Evolutionary conservation across 2,797 vertebrate species (phyloP).

Genomic region (Brotula barbata): DNA sequence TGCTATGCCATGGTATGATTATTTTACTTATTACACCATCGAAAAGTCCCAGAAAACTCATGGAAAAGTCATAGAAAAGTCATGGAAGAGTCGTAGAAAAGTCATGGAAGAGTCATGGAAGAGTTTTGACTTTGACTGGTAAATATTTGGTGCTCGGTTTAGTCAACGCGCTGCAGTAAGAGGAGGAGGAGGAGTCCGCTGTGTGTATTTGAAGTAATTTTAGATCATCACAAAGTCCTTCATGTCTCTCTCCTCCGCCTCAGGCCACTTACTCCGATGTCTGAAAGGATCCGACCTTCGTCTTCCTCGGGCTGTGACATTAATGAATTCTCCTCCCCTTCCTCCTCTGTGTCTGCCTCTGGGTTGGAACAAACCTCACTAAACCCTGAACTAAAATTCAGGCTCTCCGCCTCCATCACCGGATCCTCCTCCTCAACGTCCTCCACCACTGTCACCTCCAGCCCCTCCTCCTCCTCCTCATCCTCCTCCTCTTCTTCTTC

Average conservation of each 20-base stretch:
- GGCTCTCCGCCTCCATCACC: slow-evolving; percentile 86
- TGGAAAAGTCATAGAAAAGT: not conserved
- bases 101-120: too few species aligned
- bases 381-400: slow-evolving; percentile 80
- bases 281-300: slow-evolving; percentile 2
- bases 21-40: too few species aligned
- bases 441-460: slow-evolving; percentile 51
- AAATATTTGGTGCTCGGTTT: too few species aligned
- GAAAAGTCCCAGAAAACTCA: too few species aligned
- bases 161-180: not conserved
- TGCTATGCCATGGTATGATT: too few species aligned
- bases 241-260: slow-evolving; percentile 73
- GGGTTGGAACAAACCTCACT: slow-evolving; percentile 74
- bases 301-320: slow-evolving; percentile 21
- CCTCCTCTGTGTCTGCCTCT: slow-evolving; percentile 72
- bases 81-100: too few species aligned
- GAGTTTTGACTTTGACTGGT: too few species aligned
- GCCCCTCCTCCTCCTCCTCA: slow-evolving; percentile 71
- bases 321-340: slow-evolving; percentile 49
- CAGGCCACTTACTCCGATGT: slow-evolving; percentile 57
- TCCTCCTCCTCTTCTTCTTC: slow-evolving; percentile 56
- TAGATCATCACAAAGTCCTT: slow-evolving; percentile 1
- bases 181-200: not conserved
- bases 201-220: slow-evolving; percentile 2
- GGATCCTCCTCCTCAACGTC: slow-evolving; percentile 84